Evolutionary conservation across 1,140 invertebrate species (phyloP).

Genomic region (Hylyphantes graminicola): DNA sequence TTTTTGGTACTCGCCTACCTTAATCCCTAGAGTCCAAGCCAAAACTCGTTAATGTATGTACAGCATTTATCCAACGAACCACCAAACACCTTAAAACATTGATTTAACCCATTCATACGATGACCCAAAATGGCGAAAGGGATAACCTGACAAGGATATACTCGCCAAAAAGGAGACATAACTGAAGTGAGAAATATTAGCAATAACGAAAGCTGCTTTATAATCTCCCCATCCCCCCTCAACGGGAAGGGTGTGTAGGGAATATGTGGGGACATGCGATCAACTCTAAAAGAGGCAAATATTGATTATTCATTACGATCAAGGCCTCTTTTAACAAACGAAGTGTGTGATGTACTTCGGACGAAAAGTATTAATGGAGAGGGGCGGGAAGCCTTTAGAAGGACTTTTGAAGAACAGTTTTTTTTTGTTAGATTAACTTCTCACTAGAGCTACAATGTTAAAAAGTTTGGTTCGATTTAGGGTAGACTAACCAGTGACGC

Average conservation of each 20-base stretch:
- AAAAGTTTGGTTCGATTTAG: too few relatives aligned
- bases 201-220: slow-evolving; percentile 7
- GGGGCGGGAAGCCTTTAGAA: too few relatives aligned
- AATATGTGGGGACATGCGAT: not conserved
- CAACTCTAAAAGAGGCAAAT: slow-evolving; percentile 41
- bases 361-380: too few relatives aligned
- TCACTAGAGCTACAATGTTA: too few relatives aligned
- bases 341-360: not conserved
- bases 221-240: slow-evolving; percentile 31
- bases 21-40: too few relatives aligned
- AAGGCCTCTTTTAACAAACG: not conserved
- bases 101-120: not conserved
- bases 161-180: not conserved
- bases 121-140: slow-evolving; percentile 19
- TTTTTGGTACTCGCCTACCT: too few relatives aligned
- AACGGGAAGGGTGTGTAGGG: not conserved
- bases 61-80: too few relatives aligned
- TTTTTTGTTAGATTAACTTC: too few relatives aligned
- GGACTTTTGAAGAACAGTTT: too few relatives aligned
- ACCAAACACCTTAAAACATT: too few relatives aligned
- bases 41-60: too few relatives aligned
- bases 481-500: too few relatives aligned
- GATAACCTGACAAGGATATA: not conserved
- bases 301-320: slow-evolving; percentile 59
- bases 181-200: slow-evolving; percentile 50